A percentile compares a stretch with the other conserved stretches of the same genome.
Evolutionary conservation across 2,113 vertebrate genomes (phyloP).

Genomic region (Alectura lathami): DNA sequence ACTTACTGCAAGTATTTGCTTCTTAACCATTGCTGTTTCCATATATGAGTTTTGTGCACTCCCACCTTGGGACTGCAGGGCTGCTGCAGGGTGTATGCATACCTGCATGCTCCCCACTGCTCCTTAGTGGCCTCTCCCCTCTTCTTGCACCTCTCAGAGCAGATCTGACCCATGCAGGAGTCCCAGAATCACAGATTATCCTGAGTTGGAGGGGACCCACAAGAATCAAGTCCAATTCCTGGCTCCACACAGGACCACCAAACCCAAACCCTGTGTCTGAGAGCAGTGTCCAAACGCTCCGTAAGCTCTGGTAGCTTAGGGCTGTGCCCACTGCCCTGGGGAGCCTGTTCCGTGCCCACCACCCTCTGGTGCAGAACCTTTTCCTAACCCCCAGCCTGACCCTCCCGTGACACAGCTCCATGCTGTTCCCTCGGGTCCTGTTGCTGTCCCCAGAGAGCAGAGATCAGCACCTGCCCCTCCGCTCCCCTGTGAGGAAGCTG

Average conservation of each 20-base stretch:
- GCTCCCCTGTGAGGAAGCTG: too few species aligned
- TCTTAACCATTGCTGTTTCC: background rate
- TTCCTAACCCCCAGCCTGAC: too few species aligned
- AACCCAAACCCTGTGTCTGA: too few species aligned
- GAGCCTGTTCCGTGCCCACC: too few species aligned
- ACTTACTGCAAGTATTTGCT: background rate
- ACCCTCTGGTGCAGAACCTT: too few species aligned
- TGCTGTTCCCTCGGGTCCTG: too few species aligned
- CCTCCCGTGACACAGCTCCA: too few species aligned
- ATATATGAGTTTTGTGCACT: background rate
- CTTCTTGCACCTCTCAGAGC: background rate
- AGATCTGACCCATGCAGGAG: background rate
- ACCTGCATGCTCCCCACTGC: rapidly evolving
- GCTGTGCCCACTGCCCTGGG: too few species aligned
- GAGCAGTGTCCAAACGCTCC: background rate
- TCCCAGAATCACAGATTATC: background rate
- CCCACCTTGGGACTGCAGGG: background rate
- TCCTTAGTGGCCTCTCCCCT: background rate
- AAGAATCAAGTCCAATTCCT: background rate
- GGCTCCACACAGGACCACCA: too few species aligned
- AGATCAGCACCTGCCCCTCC: too few species aligned
- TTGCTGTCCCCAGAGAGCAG: too few species aligned
- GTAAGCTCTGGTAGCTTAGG: background rate
- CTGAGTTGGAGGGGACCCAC: background rate
- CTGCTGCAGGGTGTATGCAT: background rate